phyloP scores from a whole-genome alignment of 92 coral and sea anemone species.

The Siderastrea radians region DNA sequence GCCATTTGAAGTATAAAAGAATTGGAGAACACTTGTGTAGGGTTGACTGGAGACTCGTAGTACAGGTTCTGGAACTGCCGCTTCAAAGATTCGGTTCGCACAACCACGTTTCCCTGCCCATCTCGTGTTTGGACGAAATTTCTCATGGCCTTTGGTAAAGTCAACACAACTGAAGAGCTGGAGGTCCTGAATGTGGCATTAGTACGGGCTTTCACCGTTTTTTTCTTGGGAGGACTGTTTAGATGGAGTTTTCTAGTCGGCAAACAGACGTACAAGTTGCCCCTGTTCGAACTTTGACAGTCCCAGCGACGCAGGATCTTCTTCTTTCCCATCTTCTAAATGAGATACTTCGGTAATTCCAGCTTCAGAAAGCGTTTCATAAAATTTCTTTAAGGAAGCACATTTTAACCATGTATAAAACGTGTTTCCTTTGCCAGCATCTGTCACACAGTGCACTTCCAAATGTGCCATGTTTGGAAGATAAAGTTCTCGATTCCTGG shows the following conservation, averaged over 20 bases:
- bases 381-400: conserved; percentile 45
- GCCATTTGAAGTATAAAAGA: conserved; percentile 70
- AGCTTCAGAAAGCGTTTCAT: conserved; percentile 24
- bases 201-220: not conserved
- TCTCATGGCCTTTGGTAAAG: conserved; percentile 49
- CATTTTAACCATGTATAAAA: conserved; percentile 31
- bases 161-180: conserved; percentile 43
- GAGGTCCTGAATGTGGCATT: conserved; percentile 50
- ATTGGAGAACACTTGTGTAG: conserved; percentile 58
- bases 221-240: conserved; percentile 14
- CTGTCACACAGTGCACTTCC: not conserved
- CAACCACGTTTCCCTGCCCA: conserved; percentile 71
- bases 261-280: conserved; percentile 28
- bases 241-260: conserved; percentile 34
- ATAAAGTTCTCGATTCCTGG: too few species aligned
- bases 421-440: conserved; percentile 4
- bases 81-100: conserved; percentile 50
- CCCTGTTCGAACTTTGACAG: conserved; percentile 51
- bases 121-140: conserved; percentile 64
- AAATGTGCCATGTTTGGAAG: conserved; percentile 21
- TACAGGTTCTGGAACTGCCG: conserved; percentile 61
- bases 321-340: conserved; percentile 51
- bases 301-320: conserved; percentile 41
- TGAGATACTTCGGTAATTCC: conserved; percentile 49
- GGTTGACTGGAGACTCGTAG: conserved; percentile 64